A percentile compares a stretch with the other conserved stretches of the same genome.
Conservation (phyloP, 2,113 vertebrate genomes). For the Corythaixoides concolor region DNA sequence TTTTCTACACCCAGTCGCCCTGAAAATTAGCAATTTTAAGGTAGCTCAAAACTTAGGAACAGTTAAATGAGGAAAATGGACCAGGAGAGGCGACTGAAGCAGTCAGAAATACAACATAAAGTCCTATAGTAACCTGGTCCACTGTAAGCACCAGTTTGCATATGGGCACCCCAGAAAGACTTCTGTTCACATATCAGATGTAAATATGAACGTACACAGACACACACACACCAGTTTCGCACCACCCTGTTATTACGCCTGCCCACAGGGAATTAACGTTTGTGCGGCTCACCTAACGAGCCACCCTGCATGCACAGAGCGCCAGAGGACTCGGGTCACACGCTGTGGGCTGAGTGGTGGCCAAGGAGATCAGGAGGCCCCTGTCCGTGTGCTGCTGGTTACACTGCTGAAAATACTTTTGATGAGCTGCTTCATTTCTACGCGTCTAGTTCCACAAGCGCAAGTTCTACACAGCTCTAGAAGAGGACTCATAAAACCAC, state of each 20-base stretch:
- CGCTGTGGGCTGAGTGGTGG: rapidly evolving
- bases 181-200: rapidly evolving
- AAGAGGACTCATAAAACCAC: background rate
- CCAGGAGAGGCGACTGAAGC: background rate
- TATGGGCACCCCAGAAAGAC: background rate
- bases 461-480: background rate
- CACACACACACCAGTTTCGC: background rate
- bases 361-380: background rate
- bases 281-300: rapidly evolving
- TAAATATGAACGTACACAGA: background rate
- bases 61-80: background rate
- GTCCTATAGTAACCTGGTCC: background rate
- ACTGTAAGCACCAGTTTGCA: background rate
- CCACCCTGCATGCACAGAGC: rapidly evolving
- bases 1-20: background rate
- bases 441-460: background rate
- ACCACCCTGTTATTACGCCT: background rate
- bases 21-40: background rate
- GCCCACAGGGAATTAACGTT: background rate
- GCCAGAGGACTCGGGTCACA: rapidly evolving
- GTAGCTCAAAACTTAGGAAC: background rate
- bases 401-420: background rate
- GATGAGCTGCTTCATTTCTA: background rate
- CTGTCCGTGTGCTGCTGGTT: rapidly evolving
- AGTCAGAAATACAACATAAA: background rate